Conservation (phyloP, 2,797 vertebrate species). For the Sebastes vulpes region DNA sequence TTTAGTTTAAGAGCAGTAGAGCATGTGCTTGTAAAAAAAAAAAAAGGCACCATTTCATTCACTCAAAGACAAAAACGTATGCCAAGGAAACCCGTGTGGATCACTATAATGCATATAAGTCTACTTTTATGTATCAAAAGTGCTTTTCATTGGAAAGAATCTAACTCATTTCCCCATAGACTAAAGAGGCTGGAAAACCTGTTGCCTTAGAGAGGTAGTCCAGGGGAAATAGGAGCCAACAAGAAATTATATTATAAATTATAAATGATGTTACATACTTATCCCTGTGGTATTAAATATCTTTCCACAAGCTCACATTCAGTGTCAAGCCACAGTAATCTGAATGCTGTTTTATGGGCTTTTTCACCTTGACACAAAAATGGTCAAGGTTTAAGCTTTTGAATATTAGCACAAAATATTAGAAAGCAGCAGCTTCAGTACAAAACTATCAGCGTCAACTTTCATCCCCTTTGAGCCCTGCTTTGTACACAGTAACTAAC, state of each 20-base stretch:
- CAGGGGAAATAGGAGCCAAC: neutral
- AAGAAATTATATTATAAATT: neutral
- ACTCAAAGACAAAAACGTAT: neutral
- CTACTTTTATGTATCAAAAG: neutral
- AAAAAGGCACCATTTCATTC: neutral
- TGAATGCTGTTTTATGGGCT: neutral
- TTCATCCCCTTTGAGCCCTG: neutral
- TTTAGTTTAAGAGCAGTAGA: slow-evolving; percentile 12
- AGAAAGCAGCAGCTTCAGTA: neutral
- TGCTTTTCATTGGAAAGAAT: neutral
- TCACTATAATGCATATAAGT: neutral
- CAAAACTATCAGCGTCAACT: neutral
- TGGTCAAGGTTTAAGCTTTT: neutral
- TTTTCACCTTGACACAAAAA: neutral
- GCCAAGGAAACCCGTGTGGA: neutral
- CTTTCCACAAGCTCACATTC: neutral
- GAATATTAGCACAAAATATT: neutral
- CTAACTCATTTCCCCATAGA: neutral
- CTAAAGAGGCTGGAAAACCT: neutral
- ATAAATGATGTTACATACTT: neutral
- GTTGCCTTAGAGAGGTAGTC: neutral
- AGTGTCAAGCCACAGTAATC: neutral
- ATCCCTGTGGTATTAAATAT: neutral
- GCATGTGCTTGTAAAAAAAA: neutral
- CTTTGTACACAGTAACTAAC: neutral